Base-by-base conservation (phyloP, 2,797 vertebrate genomes). In the Mormyrus proboscirostris region DNA sequence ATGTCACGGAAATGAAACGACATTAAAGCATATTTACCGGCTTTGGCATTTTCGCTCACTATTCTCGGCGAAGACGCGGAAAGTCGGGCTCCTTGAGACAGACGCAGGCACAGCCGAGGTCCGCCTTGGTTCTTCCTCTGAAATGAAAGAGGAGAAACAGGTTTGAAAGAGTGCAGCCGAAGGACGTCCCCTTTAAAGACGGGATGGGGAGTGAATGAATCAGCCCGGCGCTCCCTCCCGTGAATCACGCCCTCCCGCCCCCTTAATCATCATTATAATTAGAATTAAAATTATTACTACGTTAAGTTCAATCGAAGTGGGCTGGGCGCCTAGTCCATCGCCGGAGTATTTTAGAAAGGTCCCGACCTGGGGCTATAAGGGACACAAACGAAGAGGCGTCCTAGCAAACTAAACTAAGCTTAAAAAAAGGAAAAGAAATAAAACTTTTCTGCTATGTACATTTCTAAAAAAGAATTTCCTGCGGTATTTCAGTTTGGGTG, bases 21-120 rank as follows among this genome's bases (percentile, higher is more conserved):
- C 4, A 55, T 59, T 38, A 1, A 1, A 89, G 87, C 87, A 0
- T 90, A 92, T 95, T 95, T 89, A 96, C 96, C 91, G 95, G 93
- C 95, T 96, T 96, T 2, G 96, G 96, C 96, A 96, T 96, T 88
- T 94, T 95, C 59, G 89, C 92, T 92, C 88, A 92, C 92, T 92
- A 76, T n/a, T 91, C 49, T 86, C 85, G 89, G 76, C 90, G 90
- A 29, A 69, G 65, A 33, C 65, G 65, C 65, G 10, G 25, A 73
- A 38, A 73, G 29, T 73, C 65, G 65, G 65, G 65, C 29, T 73
- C 65, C 29, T 38, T 5, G 65, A 73, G 65, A 38, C 12, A 73
- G 65, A 73, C 65, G 4, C 29, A 73, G 10, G 10, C 65, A 33
- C 65, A 89, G 22, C 85, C 83, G 55, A 51, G 4, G 44, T 49